Evolutionary conservation across 2,888 invertebrate genomes (phyloP), one percentile per base, ranked within the genome.

Genomic region (Rhodophaea formosa): DNA sequence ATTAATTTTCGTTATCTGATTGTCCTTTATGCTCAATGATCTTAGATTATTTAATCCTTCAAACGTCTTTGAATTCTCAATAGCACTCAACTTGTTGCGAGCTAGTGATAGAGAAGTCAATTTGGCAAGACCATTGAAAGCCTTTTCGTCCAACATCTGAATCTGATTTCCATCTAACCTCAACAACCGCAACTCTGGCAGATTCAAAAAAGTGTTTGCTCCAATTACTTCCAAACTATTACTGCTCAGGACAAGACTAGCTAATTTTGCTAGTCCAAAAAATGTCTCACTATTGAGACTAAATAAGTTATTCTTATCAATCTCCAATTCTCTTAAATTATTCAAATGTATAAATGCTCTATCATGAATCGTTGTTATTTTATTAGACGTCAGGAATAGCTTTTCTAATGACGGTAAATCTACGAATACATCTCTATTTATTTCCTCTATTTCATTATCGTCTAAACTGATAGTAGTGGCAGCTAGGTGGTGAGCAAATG

Each of bases 311-410:
- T 95, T 96, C 67, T 93, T 92, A 69, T 95, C 95, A 62, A 98
- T 88, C 79, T 97, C 97, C 55, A 98, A 84, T 65, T 95, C 95
- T 59, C 93, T 93, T 54, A 98, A 88, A 69, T 94, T 93, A 0
- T 85, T 84, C 69, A 96, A 84, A 68, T 95, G 93, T 59, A 93
- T 84, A 69, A 96, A 97, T n/a, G 98, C 95, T 70, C 94, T 95
- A 60, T 97, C 97, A 64, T 98, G 98, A 58, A 97, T 92, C 7
- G 94, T 94, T 56, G 95, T 95, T 60, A 99, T 93, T 74, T 95
- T 94, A 82, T 99, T 99, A 69, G 94, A 94, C 66, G 97, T 97
- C 49, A 98, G 89, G 71, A 93, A 95, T 42, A 99, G 91, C 60
- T 94, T 93, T 63, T 94, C 93, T 61, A 96, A 80, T 6, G 91